Conservation (phyloP, 2,113 vertebrate genomes). For the Sarotherodon lohbergeri region DNA sequence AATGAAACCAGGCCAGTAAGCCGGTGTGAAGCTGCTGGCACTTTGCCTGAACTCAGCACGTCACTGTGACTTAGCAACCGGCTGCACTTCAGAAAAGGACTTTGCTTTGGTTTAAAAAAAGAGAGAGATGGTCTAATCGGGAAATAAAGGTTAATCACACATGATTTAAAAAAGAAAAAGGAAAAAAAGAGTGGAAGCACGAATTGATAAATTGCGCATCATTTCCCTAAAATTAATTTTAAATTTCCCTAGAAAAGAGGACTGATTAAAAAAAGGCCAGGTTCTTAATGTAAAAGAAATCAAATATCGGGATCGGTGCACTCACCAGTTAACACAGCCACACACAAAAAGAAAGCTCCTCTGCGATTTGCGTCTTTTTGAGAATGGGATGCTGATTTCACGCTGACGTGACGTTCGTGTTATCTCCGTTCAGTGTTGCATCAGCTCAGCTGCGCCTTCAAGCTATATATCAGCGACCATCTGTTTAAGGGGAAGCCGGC, state of each 20-base stretch:
- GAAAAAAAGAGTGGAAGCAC: not conserved
- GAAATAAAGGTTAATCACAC: not conserved
- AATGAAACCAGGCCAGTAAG: not conserved
- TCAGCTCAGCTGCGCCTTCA: constrained; percentile 68
- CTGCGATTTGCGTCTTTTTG: not conserved
- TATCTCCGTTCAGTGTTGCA: constrained; percentile 62
- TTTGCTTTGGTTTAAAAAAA: not conserved
- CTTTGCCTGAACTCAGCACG: not conserved
- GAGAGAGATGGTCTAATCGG: not conserved
- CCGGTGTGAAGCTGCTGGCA: not conserved
- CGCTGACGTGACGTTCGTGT: constrained; percentile 9
- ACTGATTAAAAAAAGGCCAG: not conserved
- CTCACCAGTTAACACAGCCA: constrained; percentile 20
- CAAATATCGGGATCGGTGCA: not conserved
- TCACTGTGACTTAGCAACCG: not conserved
- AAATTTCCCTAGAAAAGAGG: not conserved
- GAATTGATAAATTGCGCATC: not conserved
- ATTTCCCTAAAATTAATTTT: not conserved
- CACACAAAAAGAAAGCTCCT: not conserved
- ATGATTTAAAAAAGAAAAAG: not conserved
- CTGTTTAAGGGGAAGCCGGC: constrained; percentile 58
- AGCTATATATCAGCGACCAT: constrained; percentile 55
- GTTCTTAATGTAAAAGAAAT: not conserved
- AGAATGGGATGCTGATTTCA: not conserved
- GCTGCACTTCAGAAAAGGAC: not conserved